A percentile compares a stretch with the other conserved stretches of the same genome.
Evolutionary conservation across 2,113 vertebrate species (phyloP).

Genomic region (Eulemur rufifrons): DNA sequence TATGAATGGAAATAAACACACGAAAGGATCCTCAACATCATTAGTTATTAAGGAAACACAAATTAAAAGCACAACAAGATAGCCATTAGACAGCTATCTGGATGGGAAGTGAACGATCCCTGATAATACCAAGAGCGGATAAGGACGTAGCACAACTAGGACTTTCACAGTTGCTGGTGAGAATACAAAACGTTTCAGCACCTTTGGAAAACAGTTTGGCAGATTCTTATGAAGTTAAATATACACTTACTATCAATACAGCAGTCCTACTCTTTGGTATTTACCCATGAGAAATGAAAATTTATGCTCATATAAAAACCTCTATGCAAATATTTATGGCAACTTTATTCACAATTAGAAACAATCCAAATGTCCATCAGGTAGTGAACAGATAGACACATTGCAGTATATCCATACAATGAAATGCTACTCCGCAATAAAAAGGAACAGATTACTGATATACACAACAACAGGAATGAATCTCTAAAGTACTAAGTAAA

Average conservation of each 20-base stretch:
- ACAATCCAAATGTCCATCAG: not conserved
- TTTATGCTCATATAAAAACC: not conserved
- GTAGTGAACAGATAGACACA: not conserved
- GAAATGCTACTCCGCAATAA: not conserved
- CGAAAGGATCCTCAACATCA: not conserved
- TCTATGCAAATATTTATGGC: not conserved
- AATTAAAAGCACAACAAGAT: not conserved
- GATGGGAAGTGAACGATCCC: not conserved
- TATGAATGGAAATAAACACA: not conserved
- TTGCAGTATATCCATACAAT: too few species aligned
- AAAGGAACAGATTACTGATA: not conserved
- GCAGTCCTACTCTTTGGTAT: not conserved
- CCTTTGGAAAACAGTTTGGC: not conserved
- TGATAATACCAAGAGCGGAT: not conserved
- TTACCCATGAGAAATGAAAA: not conserved
- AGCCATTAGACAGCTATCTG: not conserved
- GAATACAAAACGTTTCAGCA: not conserved
- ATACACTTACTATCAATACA: not conserved
- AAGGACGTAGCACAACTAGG: not conserved
- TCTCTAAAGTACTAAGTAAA: not conserved
- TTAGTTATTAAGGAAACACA: not conserved
- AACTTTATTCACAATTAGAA: not conserved
- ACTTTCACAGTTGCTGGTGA: not conserved
- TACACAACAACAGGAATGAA: not conserved
- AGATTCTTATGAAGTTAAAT: conserved; percentile 16